Evolutionary conservation across 2,113 vertebrate genomes (phyloP).

Genomic region (Sardina pilchardus): DNA sequence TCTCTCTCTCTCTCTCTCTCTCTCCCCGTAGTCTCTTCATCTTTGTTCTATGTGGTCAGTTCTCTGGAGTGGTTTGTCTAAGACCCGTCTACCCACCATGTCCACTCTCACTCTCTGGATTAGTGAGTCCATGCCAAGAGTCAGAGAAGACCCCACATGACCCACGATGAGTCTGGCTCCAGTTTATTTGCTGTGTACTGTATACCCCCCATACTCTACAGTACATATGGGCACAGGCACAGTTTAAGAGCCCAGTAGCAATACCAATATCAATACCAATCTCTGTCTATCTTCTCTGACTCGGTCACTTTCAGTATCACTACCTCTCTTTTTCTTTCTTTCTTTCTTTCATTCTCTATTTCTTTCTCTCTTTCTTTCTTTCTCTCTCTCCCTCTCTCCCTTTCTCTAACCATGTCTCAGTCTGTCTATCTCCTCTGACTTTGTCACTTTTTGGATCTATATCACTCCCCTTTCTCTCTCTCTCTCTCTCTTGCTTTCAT

Average conservation of each 20-base stretch:
- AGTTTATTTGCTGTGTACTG: too few relatives aligned
- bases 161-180: too few relatives aligned
- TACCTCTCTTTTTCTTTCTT: neutral
- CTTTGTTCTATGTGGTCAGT: neutral
- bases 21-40: neutral
- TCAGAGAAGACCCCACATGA: too few relatives aligned
- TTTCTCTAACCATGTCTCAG: neutral
- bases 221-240: too few relatives aligned
- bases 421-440: constrained; percentile 21
- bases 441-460: constrained; percentile 27
- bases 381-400: neutral
- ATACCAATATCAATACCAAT: too few relatives aligned
- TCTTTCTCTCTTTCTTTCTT: neutral
- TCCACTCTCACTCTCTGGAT: neutral
- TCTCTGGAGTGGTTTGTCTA: neutral
- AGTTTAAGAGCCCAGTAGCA: too few relatives aligned
- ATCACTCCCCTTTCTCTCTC: constrained; percentile 24
- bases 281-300: too few relatives aligned
- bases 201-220: too few relatives aligned
- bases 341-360: neutral
- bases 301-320: too few relatives aligned
- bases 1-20: too few relatives aligned
- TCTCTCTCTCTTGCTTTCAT: constrained; percentile 39
- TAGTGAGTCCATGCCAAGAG: too few relatives aligned
- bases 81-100: neutral